Evolutionary conservation across 2,113 vertebrate species (phyloP).

Genomic region (Actenoides hombroni): DNA sequence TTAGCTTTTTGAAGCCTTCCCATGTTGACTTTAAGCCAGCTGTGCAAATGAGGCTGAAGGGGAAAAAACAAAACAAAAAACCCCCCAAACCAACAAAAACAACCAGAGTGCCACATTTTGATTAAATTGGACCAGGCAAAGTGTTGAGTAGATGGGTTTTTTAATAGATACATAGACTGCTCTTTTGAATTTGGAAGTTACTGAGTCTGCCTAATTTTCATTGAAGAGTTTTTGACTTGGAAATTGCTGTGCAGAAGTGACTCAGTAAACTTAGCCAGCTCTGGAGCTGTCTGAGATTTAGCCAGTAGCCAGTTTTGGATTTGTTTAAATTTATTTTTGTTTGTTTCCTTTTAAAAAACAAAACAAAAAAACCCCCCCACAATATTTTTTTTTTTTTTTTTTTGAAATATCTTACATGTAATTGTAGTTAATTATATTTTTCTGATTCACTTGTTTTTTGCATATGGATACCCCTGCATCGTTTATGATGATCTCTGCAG

Average conservation of each 20-base stretch:
- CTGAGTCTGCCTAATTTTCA: background rate
- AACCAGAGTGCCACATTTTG: background rate
- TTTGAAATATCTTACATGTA: background rate
- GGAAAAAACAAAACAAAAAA: rapidly evolving
- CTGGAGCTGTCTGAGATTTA: background rate
- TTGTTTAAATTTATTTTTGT: background rate
- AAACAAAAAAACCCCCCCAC: too few species aligned
- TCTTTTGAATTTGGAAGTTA: background rate
- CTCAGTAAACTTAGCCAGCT: background rate
- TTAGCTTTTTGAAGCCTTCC: background rate
- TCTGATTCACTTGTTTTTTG: background rate
- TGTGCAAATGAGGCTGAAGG: background rate
- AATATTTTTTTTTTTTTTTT: too few species aligned
- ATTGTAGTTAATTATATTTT: background rate
- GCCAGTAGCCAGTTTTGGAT: background rate
- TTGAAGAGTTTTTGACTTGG: background rate
- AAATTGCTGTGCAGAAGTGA: background rate
- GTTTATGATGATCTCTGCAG: background rate
- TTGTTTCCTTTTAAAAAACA: background rate
- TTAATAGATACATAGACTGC: background rate
- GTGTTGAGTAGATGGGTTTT: background rate
- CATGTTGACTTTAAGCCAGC: background rate
- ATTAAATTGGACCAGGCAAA: background rate
- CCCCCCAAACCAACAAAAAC: too few species aligned
- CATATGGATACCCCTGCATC: background rate